Evolutionary conservation across 2,888 invertebrate genomes (phyloP).

Genomic region (Ormyrus nitidulus): DNA sequence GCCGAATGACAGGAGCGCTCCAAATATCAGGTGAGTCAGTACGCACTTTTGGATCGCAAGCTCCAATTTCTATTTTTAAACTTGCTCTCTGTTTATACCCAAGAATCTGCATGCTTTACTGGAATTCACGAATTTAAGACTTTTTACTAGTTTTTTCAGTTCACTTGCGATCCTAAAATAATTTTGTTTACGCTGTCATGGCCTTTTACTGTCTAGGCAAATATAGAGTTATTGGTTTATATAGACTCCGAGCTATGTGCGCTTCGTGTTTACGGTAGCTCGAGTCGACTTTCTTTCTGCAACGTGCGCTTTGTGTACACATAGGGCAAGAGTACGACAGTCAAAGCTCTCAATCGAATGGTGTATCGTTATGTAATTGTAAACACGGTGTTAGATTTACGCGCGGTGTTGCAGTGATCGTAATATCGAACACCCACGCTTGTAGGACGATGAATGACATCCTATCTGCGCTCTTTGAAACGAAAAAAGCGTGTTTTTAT

Average conservation of each 20-base stretch:
- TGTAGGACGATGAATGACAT: too few species aligned
- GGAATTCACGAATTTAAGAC: too few species aligned
- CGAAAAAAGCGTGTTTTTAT: too few species aligned
- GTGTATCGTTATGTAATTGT: slow-evolving; percentile 30
- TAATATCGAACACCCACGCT: not conserved
- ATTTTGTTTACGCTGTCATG: not conserved
- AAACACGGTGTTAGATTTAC: slow-evolving; percentile 23
- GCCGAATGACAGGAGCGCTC: slow-evolving; percentile 56
- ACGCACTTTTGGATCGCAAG: too few species aligned
- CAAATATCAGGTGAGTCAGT: slow-evolving; percentile 65
- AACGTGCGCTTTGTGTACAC: not conserved
- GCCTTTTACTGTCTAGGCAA: not conserved
- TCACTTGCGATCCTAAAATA: not conserved
- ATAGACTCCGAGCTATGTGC: not conserved
- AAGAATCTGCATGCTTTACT: not conserved
- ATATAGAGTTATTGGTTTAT: slow-evolving; percentile 3
- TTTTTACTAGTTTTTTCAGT: too few species aligned
- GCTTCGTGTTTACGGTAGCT: not conserved
- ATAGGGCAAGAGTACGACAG: not conserved
- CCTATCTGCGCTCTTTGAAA: too few species aligned
- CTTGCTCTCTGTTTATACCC: not conserved
- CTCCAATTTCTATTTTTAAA: not conserved
- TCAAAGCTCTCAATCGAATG: not conserved
- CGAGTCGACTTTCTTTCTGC: slow-evolving; percentile 11
- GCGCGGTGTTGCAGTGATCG: slow-evolving; percentile 15